Evolutionary conservation across 2,113 vertebrate species (phyloP), one percentile per base, ranked within the genome.

Genomic region (Austrofundulus limnaeus): DNA sequence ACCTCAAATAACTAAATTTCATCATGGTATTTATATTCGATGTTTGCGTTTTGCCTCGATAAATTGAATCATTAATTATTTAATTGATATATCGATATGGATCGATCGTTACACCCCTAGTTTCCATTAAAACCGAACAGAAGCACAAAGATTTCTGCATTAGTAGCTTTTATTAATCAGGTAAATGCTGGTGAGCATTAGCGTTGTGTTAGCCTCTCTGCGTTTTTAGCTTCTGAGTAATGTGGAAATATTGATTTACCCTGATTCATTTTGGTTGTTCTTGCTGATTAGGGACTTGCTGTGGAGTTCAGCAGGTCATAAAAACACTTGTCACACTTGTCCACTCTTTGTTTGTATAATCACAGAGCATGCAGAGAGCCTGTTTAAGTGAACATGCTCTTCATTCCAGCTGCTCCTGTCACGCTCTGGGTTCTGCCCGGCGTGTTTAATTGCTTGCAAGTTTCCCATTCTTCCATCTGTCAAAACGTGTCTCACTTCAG

Each of bases 371-470:
- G 2, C 17, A 7, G 43, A 19, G 46, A 20, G 46, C 19, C 20
- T 47, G 3, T 25, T 55, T 47, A 48, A 60, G 37, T 57, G 41
- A 1, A 5, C 11, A 6, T 45, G 2, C 28, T 47, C 20, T 43
- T 38, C 39, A 4, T 56, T 43, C 17, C 17, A 16, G 31, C 58
- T 50, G 2, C 23, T 51, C 4, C 20, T 9, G 39, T 48, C 24
- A 25, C 24, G 58, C 28, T 25, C 2, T 10, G 56, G 19, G 37
- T 24, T 63, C 28, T 14, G 37, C 42, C 23, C 23, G 52, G 10
- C 11, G 0, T 38, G 52, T 63, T 21, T 38, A 46, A 39, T 24
- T 52, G 56, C 65, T 52, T 53, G 50, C 60, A 60, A 52, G 50
- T 52, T 41, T 37, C n/a, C n/a, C n/a, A n/a, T n/a, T n/a, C n/a